A percentile compares a stretch with the other conserved stretches of the same genome.
These are phyloP conservation scores for Elegia similella DNA, from an alignment of 2,888 invertebrate species.

Conservation along the genomic window DNA sequence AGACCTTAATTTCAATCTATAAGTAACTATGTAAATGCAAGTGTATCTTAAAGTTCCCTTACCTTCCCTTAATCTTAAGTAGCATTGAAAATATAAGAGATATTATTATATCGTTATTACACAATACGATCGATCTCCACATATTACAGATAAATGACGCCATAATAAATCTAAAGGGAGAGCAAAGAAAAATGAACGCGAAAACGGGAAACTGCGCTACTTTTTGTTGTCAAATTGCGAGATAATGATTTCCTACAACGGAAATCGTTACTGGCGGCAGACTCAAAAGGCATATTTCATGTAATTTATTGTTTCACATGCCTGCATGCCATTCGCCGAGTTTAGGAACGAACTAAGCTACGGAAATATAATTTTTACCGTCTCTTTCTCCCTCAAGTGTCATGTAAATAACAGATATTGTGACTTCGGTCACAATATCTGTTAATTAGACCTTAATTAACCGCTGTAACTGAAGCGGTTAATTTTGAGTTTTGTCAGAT, in stretches of 20 bases:
- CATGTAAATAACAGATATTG: too few relatives aligned
- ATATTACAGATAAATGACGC: slow-evolving; percentile 7
- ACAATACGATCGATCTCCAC: slow-evolving; percentile 17
- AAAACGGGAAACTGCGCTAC: slow-evolving; percentile 22
- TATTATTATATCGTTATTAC: not conserved
- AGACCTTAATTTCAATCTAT: too few relatives aligned
- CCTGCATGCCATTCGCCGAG: slow-evolving; percentile 21
- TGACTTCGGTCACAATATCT: too few relatives aligned
- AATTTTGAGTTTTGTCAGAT: too few relatives aligned
- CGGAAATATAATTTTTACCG: too few relatives aligned
- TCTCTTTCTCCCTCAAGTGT: too few relatives aligned
- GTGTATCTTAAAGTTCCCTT: too few relatives aligned
- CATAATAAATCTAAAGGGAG: slow-evolving; percentile 14
- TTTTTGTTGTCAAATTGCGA: slow-evolving; percentile 37
- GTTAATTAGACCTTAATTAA: too few relatives aligned
- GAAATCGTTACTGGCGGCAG: slow-evolving; percentile 28
- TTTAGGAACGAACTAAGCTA: not conserved
- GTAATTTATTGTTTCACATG: slow-evolving; percentile 34
- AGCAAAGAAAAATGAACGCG: slow-evolving; percentile 17
- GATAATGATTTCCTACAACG: slow-evolving; percentile 40
- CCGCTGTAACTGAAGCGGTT: too few relatives aligned
- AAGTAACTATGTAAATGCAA: too few relatives aligned
- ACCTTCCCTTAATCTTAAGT: too few relatives aligned
- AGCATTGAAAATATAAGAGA: not conserved
- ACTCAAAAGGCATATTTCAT: slow-evolving; percentile 28